A percentile compares a stretch with the other conserved stretches of the same genome.
Evolutionary conservation across 1,140 invertebrate species (phyloP).

Genomic region (Tetramorium alpestre): DNA sequence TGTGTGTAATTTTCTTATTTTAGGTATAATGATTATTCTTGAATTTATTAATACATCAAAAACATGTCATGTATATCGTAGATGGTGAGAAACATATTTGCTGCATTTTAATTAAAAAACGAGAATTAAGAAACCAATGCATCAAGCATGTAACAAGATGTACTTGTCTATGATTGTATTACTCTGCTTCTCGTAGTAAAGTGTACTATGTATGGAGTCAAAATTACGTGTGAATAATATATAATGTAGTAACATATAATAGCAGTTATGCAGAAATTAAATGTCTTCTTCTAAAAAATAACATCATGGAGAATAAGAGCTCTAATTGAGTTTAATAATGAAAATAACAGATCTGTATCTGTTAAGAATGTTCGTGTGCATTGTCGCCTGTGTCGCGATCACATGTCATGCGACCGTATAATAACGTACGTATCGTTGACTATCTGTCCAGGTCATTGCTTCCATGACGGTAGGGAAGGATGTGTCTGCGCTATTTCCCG

Average conservation of each 20-base stretch:
- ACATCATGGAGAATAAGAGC: not conserved
- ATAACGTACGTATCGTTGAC: constrained; percentile 32
- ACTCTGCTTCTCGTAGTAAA: not conserved
- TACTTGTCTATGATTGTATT: not conserved
- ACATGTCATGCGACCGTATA: not conserved
- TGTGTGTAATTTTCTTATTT: not conserved
- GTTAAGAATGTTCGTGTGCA: not conserved
- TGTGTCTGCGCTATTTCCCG: constrained; percentile 98
- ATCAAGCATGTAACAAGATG: not conserved
- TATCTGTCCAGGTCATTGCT: constrained; percentile 94
- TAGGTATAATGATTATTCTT: not conserved
- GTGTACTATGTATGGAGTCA: not conserved
- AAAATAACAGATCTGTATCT: not conserved
- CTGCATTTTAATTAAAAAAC: not conserved
- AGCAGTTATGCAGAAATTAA: not conserved
- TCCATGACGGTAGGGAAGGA: constrained; percentile 99
- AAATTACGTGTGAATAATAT: not conserved
- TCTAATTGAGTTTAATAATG: constrained; percentile 5
- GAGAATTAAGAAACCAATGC: not conserved
- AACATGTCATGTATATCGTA: not conserved
- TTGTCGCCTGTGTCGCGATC: not conserved
- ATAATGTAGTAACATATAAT: not conserved
- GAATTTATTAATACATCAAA: not conserved
- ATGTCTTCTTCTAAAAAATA: not conserved
- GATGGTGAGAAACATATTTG: not conserved